Evolutionary conservation across 2,113 vertebrate species (phyloP).

Genomic region (Dromiciops gliroides): DNA sequence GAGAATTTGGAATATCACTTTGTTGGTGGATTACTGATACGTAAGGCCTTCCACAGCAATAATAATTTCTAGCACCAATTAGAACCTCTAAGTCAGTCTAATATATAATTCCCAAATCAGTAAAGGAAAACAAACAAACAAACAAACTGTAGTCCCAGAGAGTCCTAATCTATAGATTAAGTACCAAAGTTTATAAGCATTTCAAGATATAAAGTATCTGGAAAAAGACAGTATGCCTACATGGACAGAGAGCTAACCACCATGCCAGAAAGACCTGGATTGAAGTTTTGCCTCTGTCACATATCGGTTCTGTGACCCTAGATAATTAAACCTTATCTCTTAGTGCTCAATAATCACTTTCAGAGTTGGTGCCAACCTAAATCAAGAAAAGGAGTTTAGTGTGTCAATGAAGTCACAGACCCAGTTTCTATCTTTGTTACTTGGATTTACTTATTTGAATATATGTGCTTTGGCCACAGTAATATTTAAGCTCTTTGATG

Average conservation of each 20-base stretch:
- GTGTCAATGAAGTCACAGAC: neutral
- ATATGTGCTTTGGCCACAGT: neutral
- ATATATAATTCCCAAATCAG: neutral
- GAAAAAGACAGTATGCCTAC: neutral
- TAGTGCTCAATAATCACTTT: neutral
- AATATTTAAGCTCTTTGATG: neutral
- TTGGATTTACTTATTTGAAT: neutral
- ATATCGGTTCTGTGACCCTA: neutral
- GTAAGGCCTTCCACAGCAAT: neutral
- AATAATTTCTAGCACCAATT: neutral
- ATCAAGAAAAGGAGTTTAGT: neutral
- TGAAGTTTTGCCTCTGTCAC: neutral
- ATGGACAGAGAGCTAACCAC: neutral
- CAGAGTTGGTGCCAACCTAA: neutral
- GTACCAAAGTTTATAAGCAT: neutral
- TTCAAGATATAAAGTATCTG: neutral
- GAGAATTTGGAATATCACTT: neutral
- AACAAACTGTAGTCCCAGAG: neutral
- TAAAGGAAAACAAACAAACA: neutral
- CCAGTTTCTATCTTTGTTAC: neutral
- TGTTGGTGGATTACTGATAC: neutral
- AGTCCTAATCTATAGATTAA: neutral
- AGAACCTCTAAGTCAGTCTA: neutral
- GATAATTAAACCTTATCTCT: neutral
- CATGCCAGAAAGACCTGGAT: neutral